Percentiles rank a stretch among this genome's conserved stretches.
Conservation (phyloP, 1,140 invertebrate species). For the Panulirus ornatus region DNA sequence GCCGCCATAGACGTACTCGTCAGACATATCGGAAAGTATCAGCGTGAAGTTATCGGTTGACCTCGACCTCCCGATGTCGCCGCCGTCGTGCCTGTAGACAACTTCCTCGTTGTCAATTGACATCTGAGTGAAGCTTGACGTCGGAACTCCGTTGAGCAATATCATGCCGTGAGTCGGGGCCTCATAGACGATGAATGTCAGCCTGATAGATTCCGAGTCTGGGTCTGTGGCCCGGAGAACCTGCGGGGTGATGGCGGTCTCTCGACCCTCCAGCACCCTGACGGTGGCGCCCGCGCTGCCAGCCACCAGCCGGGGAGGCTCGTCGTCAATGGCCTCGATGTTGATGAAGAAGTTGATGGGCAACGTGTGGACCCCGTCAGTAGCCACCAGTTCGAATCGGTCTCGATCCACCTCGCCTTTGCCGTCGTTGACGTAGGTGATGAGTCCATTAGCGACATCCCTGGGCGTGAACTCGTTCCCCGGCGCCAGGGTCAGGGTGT, state of each 20-base stretch:
- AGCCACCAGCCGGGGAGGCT: conserved; percentile 76
- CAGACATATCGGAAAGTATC: conserved; percentile 77
- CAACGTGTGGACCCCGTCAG: conserved; percentile 78
- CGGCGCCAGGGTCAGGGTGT: conserved; percentile 74
- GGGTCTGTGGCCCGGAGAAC: conserved; percentile 77
- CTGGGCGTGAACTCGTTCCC: conserved; percentile 77
- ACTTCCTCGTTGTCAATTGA: conserved; percentile 77
- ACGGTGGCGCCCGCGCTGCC: conserved; percentile 76
- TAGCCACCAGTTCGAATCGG: conserved; percentile 77
- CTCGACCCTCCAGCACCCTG: conserved; percentile 77
- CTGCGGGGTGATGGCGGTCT: conserved; percentile 76
- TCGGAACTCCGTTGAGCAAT: conserved; percentile 75
- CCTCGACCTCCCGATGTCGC: conserved; percentile 77
- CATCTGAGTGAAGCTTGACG: conserved; percentile 77
- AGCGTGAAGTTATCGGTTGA: conserved; percentile 78
- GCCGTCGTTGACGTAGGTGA: conserved; percentile 77
- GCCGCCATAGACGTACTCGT: conserved; percentile 77
- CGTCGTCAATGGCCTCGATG: conserved; percentile 78
- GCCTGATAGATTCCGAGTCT: conserved; percentile 77
- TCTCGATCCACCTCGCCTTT: conserved; percentile 77
- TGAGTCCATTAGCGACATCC: conserved; percentile 76
- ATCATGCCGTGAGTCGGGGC: conserved; percentile 77
- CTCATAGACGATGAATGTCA: conserved; percentile 77
- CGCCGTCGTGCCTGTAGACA: conserved; percentile 77
- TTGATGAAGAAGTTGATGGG: conserved; percentile 77